These are phyloP conservation scores for Acanthococcus lagerstroemiae DNA, from an alignment of 2,888 invertebrate species.

Conservation along the genomic window DNA sequence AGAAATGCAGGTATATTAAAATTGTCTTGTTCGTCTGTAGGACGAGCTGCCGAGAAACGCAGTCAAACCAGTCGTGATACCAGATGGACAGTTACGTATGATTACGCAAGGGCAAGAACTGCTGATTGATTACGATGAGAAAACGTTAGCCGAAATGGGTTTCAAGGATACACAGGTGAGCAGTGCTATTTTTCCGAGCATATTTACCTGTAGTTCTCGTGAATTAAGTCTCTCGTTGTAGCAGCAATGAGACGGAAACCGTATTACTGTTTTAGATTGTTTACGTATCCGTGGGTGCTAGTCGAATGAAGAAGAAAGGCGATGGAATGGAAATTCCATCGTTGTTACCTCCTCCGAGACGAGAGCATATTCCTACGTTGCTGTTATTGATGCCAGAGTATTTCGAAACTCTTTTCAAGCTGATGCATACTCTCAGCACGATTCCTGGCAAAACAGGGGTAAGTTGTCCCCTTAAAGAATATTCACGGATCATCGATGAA, in stretches of 20 bases:
- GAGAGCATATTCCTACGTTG: slow-evolving; percentile 74
- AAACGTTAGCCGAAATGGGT: slow-evolving; percentile 79
- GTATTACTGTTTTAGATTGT: slow-evolving; percentile 52
- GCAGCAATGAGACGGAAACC: too few species aligned
- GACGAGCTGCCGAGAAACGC: slow-evolving; percentile 37
- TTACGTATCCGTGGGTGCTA: slow-evolving; percentile 80
- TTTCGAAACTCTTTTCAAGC: slow-evolving; percentile 79
- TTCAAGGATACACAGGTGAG: slow-evolving; percentile 83
- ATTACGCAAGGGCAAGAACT: slow-evolving; percentile 90
- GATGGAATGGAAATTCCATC: slow-evolving; percentile 75
- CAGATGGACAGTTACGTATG: slow-evolving; percentile 61
- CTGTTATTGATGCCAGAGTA: slow-evolving; percentile 73
- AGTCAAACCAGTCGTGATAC: slow-evolving; percentile 30
- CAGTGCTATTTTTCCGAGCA: slow-evolving; percentile 1
- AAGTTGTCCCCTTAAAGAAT: too few species aligned
- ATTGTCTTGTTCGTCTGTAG: slow-evolving; percentile 35
- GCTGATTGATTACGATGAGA: slow-evolving; percentile 84
- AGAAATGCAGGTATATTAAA: slow-evolving; percentile 5
- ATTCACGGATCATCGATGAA: too few species aligned
- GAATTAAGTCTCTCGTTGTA: neutral
- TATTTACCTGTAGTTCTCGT: neutral
- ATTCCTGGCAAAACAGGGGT: slow-evolving; percentile 56
- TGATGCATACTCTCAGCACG: slow-evolving; percentile 83
- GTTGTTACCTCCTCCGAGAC: slow-evolving; percentile 73
- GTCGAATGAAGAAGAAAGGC: slow-evolving; percentile 49